phyloP scores from a whole-genome alignment of 2,797 vertebrate genomes.

The Mustela erminea region DNA sequence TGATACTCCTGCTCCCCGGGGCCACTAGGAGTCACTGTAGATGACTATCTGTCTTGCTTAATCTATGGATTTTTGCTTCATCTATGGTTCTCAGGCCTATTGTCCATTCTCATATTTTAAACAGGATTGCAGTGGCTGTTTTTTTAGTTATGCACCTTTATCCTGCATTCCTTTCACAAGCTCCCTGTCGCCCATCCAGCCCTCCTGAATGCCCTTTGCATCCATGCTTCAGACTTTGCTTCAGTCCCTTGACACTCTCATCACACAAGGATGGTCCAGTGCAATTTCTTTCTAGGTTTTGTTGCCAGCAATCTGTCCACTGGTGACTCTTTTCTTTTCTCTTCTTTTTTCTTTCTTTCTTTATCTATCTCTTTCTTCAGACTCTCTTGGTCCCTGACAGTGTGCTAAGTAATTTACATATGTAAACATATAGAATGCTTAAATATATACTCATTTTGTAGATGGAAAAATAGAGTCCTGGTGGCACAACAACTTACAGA shows the following conservation, averaged over 20 bases:
- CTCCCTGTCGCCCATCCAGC: neutral
- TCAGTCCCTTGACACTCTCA: no score
- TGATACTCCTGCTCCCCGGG: no score
- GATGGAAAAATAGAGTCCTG: neutral
- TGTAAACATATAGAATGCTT: neutral
- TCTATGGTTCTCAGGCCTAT: neutral
- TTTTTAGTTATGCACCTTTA: no score
- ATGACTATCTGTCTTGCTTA: neutral
- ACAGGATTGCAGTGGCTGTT: neutral
- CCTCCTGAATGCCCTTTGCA: neutral
- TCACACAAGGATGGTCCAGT: no score
- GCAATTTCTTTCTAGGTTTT: neutral
- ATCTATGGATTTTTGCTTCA: neutral
- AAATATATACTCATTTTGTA: neutral
- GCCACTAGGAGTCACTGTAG: no score
- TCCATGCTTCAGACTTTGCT: fast-evolving
- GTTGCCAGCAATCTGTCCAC: fast-evolving
- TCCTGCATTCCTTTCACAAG: neutral
- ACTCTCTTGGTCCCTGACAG: neutral
- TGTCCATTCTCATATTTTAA: no score
- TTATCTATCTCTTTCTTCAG: neutral
- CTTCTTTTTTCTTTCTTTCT: neutral
- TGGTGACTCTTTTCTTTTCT: neutral
- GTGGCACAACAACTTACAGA: neutral
- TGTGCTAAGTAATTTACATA: neutral